Percentiles rank a stretch among this genome's conserved stretches.
phyloP scores from a whole-genome alignment of 1,140 invertebrate genomes.

The Cydia amplana region DNA sequence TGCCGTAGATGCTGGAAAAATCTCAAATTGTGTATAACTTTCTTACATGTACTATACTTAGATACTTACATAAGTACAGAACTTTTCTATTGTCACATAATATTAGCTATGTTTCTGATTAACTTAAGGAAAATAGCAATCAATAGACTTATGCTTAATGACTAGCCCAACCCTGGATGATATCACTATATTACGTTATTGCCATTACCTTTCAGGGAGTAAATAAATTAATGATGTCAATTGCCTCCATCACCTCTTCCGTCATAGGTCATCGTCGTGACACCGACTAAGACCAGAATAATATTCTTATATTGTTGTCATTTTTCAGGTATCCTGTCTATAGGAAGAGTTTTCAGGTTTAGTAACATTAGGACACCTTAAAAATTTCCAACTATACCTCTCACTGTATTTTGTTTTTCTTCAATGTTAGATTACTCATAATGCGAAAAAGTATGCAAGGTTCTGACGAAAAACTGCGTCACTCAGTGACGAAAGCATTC shows the following conservation, averaged over 20 bases:
- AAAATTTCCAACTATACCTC: too few species aligned
- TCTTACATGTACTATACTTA: too few species aligned
- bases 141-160: not conserved
- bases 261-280: constrained; percentile 19
- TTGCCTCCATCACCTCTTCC: constrained; percentile 9
- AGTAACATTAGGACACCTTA: too few species aligned
- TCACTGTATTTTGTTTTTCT: not conserved
- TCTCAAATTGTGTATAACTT: too few species aligned
- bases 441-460: not conserved
- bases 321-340: too few species aligned
- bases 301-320: not conserved
- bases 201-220: not conserved
- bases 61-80: too few species aligned
- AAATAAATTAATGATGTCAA: constrained; percentile 12
- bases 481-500: not conserved
- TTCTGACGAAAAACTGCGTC: too few species aligned
- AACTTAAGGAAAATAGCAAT: not conserved
- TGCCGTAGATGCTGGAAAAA: too few species aligned
- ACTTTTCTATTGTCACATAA: too few species aligned
- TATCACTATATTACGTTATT: constrained; percentile 11
- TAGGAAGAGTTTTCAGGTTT: too few species aligned
- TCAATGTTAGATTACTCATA: not conserved
- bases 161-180: not conserved
- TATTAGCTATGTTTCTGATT: too few species aligned
- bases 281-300: not conserved